Evolutionary conservation across 2,797 vertebrate genomes (phyloP).

Genomic region (Takifugu ocellatus): DNA sequence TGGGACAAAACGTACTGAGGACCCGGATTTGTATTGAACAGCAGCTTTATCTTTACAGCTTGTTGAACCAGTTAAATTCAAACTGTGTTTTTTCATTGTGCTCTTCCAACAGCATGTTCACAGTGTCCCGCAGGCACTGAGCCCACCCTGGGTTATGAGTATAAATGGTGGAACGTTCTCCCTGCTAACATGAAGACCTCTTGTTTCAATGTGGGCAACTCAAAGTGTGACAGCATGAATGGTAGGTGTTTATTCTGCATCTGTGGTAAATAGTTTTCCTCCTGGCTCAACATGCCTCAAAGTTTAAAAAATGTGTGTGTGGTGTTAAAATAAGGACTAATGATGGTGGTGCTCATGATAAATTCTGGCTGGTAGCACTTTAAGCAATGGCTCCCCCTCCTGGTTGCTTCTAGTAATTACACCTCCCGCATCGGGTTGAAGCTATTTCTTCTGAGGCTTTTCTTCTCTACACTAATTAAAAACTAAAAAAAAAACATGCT

Average conservation of each 20-base stretch:
- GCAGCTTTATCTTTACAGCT: neutral
- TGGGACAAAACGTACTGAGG: constrained; percentile 77
- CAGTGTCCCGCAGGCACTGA: constrained; percentile 93
- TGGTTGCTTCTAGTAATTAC: no score
- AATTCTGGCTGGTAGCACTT: no score
- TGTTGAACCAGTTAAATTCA: neutral
- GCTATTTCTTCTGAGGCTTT: no score
- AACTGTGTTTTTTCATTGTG: neutral
- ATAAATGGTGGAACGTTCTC: constrained; percentile 97
- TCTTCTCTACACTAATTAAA: no score
- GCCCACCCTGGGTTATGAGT: constrained; percentile 87
- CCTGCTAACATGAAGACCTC: constrained; percentile 95
- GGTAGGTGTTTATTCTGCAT: constrained; percentile 73
- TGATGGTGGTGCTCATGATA: no score
- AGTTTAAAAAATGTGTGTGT: no score
- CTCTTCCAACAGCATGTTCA: constrained; percentile 77
- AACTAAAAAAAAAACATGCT: no score
- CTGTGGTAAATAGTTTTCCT: neutral
- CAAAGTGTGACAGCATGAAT: constrained; percentile 93
- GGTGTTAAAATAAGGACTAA: no score
- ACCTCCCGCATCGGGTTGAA: no score
- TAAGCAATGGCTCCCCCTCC: no score
- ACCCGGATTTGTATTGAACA: neutral
- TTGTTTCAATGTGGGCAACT: constrained; percentile 96
- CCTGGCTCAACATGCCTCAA: neutral